Percentiles rank a stretch among this genome's conserved stretches.
Conservation (phyloP, 2,113 vertebrate genomes). For the Pedetes capensis region DNA sequence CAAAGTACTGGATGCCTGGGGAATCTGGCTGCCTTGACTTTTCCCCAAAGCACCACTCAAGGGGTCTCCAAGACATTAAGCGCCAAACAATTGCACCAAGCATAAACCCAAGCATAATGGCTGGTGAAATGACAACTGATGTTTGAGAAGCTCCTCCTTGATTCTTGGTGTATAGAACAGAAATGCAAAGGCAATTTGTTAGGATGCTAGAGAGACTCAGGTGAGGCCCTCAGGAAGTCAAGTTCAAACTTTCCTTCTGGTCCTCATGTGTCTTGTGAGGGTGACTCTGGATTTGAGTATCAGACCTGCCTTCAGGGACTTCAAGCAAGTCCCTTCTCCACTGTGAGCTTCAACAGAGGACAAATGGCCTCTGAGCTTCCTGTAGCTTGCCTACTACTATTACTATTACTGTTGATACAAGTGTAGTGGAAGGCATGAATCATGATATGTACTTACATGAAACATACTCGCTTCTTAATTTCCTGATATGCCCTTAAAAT, state of each 20-base stretch:
- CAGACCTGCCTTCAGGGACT: background rate
- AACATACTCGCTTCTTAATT: conserved; percentile 20
- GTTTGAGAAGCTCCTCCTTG: background rate
- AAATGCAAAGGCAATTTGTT: background rate
- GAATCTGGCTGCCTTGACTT: background rate
- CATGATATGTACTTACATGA: background rate
- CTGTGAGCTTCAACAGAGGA: background rate
- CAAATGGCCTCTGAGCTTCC: background rate
- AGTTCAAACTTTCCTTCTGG: background rate
- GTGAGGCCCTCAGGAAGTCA: background rate
- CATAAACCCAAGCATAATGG: background rate
- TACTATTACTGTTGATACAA: background rate
- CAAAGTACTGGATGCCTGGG: background rate
- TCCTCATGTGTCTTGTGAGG: background rate
- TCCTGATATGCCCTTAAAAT: background rate
- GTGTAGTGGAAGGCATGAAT: background rate
- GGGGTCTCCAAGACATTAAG: background rate
- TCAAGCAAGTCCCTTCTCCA: background rate
- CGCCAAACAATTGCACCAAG: background rate
- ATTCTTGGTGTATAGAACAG: background rate
- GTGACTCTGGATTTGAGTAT: background rate
- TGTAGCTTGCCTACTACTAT: background rate
- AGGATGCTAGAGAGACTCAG: background rate
- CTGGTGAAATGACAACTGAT: background rate
- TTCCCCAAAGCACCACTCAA: background rate